Conservation (phyloP, 1,140 invertebrate species). For the Acromyrmex heyeri region DNA sequence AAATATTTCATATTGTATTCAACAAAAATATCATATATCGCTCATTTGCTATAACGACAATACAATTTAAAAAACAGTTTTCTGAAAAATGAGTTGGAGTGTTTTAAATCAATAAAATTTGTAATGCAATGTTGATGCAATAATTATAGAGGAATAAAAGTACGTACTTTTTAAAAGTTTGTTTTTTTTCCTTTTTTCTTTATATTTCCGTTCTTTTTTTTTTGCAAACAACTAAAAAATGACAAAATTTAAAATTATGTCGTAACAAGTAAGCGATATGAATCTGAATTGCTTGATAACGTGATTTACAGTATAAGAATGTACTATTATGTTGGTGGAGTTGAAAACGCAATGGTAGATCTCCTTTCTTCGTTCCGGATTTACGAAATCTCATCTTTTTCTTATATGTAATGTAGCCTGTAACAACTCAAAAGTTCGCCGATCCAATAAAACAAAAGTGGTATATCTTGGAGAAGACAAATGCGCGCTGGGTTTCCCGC, state of each 20-base stretch:
- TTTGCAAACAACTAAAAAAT: too few species aligned
- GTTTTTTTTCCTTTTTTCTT: too few species aligned
- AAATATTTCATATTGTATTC: not conserved
- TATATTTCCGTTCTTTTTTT: too few species aligned
- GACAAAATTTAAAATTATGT: not conserved
- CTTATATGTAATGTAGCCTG: constrained; percentile 59
- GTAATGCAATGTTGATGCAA: too few species aligned
- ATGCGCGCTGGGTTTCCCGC: constrained; percentile 69
- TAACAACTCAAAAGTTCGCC: constrained; percentile 66
- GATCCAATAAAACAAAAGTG: constrained; percentile 67
- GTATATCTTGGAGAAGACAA: constrained; percentile 63
- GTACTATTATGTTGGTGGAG: not conserved
- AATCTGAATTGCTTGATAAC: not conserved
- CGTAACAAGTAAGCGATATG: not conserved
- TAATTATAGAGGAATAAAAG: too few species aligned
- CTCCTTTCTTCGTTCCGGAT: constrained; percentile 35
- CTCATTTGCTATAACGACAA: too few species aligned
- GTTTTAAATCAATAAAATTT: too few species aligned
- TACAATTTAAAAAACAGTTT: too few species aligned
- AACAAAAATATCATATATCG: not conserved
- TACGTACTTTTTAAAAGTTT: too few species aligned
- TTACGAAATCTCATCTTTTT: constrained; percentile 57
- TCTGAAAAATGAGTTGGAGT: too few species aligned
- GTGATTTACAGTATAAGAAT: not conserved
- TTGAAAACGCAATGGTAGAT: not conserved